phyloP scores from a whole-genome alignment of 1,140 invertebrate genomes.

The Neocloeon triangulifer region DNA sequence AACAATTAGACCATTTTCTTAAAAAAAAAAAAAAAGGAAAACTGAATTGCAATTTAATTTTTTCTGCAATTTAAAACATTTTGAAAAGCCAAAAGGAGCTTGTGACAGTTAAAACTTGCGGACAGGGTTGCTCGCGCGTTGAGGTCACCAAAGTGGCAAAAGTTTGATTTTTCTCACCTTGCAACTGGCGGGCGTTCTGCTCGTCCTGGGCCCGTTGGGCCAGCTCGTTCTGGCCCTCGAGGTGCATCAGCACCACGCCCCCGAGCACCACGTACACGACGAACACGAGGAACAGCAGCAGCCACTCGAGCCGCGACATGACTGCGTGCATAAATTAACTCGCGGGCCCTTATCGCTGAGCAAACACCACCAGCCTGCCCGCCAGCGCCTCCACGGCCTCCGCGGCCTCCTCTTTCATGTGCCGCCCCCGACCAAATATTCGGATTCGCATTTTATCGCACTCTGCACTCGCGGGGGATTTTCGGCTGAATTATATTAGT shows the following conservation, averaged over 20 bases:
- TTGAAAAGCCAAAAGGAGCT: no score
- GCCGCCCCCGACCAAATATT: no score
- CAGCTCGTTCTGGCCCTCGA: constrained; percentile 42
- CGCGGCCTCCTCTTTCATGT: no score
- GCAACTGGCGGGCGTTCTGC: constrained; percentile 36
- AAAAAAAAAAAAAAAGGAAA: no score
- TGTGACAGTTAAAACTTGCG: neutral
- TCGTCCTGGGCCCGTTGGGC: constrained; percentile 25
- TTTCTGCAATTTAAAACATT: no score
- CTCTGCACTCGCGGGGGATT: constrained; percentile 21
- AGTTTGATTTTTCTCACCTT: constrained; percentile 27
- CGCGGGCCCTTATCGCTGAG: no score
- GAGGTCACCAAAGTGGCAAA: constrained; percentile 3
- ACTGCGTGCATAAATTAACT: no score
- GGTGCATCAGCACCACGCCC: constrained; percentile 51
- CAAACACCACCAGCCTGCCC: no score
- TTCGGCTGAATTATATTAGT: constrained; percentile 1
- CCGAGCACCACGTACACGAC: constrained; percentile 50
- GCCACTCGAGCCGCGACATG: constrained; percentile 65
- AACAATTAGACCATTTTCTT: no score
- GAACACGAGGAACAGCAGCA: constrained; percentile 47
- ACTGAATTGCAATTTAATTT: no score
- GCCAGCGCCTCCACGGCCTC: no score
- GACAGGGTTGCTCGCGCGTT: constrained; percentile 4
- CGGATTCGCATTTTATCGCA: no score